Conservation (phyloP, 1,140 invertebrate genomes). For the Drosophila elegans region DNA sequence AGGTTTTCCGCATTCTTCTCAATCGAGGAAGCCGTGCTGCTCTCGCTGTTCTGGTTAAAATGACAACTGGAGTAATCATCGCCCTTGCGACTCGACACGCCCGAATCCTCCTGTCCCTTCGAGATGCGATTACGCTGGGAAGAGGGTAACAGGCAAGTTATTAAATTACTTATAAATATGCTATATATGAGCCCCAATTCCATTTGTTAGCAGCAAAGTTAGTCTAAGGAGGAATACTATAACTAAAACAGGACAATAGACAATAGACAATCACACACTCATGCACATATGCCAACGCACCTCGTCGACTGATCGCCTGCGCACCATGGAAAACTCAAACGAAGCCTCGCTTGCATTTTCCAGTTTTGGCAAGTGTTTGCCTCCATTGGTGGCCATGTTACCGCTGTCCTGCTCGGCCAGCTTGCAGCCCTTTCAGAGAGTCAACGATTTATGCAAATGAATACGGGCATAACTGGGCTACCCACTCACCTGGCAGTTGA, state of each 20-base stretch:
- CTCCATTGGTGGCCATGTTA: conserved; percentile 24
- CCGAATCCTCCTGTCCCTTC: conserved; percentile 78
- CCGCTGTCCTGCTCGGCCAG: conserved; percentile 70
- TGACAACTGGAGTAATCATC: conserved; percentile 71
- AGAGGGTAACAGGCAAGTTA: background rate
- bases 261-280: conserved; percentile 19
- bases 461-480: conserved; percentile 1
- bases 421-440: conserved; percentile 74
- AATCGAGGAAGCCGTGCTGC: conserved; percentile 78
- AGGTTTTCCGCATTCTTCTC: conserved; percentile 76
- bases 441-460: conserved; percentile 31
- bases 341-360: conserved; percentile 67
- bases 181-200: background rate
- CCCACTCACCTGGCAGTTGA: conserved; percentile 67
- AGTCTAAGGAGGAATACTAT: background rate
- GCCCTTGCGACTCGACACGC: conserved; percentile 80
- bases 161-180: background rate
- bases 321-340: conserved; percentile 84
- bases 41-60: conserved; percentile 72
- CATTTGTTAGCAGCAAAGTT: too few relatives aligned
- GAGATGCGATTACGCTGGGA: conserved; percentile 66
- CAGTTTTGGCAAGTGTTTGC: conserved; percentile 60
- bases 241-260: conserved; percentile 25
- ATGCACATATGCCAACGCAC: conserved; percentile 60
- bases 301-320: conserved; percentile 79